Evolutionary conservation across 2,113 vertebrate species (phyloP), one percentile per base, ranked within the genome.

Genomic region (Rissa tridactyla): DNA sequence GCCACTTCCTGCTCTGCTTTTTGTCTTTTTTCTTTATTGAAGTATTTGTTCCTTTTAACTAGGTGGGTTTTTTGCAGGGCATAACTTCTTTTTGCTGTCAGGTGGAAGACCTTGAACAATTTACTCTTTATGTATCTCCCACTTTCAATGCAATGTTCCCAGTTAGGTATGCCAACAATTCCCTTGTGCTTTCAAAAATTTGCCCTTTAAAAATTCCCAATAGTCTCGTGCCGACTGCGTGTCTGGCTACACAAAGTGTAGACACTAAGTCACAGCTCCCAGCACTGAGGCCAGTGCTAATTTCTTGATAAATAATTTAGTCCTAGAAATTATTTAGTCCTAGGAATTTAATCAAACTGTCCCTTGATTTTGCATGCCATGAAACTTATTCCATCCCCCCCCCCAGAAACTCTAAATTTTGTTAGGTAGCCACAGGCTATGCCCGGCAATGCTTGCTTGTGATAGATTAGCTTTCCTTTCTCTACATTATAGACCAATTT

Each of bases 1-100:
- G 34, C 78, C 11, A 9, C n/a, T 94, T 97, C 66, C 84, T 86
- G 30, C 57, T 69, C 58, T 72, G 47, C 23, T 72, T 89, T 94
- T 47, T 68, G 46, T 60, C 5, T 7, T 94, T 88, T 57, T 77
- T 22, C n/a, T 77, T 40, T 55, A 21, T 21, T 62, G 64, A 90
- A 86, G 13, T 58, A 42, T 68, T 82, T 61, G 16, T 65, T 93
- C 54, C 52, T 82, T 91, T 69, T 75, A 85, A 52, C 32, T 47
- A 13, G 18, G 40, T 60, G 58, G 21, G 8, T 25, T 46, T 71
- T 84, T 78, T 83, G 13, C 57, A 76, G 26, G 49, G 25, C 36
- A 8, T 46, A 40, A 26, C 1, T 52, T 90, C 64, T 62, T 1
- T 29, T 77, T 84, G 2, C 32, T 92, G 32, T 68, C 29, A 52